phyloP scores from a whole-genome alignment of 2,888 invertebrate species.

The Pristionchus japonicus region DNA sequence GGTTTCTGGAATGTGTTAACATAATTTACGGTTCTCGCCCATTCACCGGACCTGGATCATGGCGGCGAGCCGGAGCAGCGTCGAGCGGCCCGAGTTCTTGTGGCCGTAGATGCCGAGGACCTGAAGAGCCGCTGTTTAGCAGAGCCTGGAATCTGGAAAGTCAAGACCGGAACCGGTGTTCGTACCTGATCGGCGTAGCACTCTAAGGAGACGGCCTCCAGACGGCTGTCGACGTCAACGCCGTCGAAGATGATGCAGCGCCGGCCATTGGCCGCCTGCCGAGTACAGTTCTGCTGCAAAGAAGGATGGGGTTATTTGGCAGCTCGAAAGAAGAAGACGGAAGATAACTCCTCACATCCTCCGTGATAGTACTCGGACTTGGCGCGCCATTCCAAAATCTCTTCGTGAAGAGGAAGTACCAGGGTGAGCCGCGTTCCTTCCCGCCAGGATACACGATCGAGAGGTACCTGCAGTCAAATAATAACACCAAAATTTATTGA shows the following conservation, averaged over 20 bases:
- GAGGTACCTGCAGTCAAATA: slow-evolving; percentile 18
- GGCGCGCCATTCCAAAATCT: background rate
- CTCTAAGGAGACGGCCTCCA: slow-evolving; percentile 25
- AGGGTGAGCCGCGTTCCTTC: slow-evolving; percentile 13
- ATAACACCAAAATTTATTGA: too few species aligned
- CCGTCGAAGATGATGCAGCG: slow-evolving; percentile 32
- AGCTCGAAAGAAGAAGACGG: too few species aligned
- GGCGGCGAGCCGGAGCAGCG: slow-evolving; percentile 15
- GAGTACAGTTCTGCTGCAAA: background rate
- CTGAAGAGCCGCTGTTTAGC: background rate
- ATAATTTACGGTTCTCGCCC: background rate
- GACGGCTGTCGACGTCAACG: slow-evolving; percentile 30
- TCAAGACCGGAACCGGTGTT: background rate
- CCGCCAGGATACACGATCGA: slow-evolving; percentile 2
- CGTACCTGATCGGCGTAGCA: background rate
- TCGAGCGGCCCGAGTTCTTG: slow-evolving; percentile 35
- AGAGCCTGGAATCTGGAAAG: background rate
- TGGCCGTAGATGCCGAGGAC: slow-evolving; percentile 42
- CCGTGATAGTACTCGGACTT: background rate
- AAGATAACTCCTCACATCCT: background rate
- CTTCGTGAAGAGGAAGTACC: slow-evolving; percentile 28
- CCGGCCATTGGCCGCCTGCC: background rate
- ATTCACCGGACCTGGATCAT: slow-evolving; percentile 17
- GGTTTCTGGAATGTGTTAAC: background rate
- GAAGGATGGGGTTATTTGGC: too few species aligned